Evolutionary conservation across 2,888 invertebrate species (phyloP).

Genomic region (Lepidonotus clava): DNA sequence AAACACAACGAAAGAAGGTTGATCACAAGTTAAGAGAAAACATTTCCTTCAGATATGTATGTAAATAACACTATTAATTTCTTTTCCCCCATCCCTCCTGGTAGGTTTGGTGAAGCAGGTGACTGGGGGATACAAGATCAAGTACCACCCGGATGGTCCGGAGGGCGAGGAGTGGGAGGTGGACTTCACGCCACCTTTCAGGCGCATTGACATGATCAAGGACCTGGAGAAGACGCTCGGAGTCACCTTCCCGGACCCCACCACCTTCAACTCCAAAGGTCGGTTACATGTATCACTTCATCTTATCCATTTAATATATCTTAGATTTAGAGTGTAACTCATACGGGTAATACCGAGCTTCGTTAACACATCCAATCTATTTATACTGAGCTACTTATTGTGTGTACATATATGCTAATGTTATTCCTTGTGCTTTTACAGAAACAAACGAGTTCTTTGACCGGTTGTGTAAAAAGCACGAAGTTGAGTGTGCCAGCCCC

Average conservation of each 20-base stretch:
- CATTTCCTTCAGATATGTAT: too few species aligned
- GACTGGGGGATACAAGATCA: constrained; percentile 93
- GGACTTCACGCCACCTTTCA: constrained; percentile 99
- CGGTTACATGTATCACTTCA: not conserved
- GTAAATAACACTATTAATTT: too few species aligned
- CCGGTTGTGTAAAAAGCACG: constrained; percentile 89
- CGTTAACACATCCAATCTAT: too few species aligned
- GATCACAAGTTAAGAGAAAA: too few species aligned
- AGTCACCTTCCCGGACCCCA: constrained; percentile 81
- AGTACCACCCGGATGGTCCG: constrained; percentile 89
- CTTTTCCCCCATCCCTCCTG: constrained; percentile 60
- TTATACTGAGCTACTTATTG: too few species aligned
- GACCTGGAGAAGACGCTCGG: constrained; percentile 90
- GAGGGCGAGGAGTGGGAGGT: constrained; percentile 92
- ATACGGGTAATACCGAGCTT: too few species aligned
- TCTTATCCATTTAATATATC: too few species aligned
- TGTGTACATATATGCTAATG: too few species aligned
- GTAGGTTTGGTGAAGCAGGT: constrained; percentile 94
- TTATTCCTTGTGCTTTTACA: too few species aligned
- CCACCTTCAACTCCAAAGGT: constrained; percentile 79
- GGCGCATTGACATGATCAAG: constrained; percentile 93
- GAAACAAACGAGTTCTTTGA: constrained; percentile 85
- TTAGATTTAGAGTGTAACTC: too few species aligned
- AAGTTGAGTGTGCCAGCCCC: constrained; percentile 96
- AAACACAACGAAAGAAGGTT: too few species aligned